phyloP scores from a whole-genome alignment of 2,888 invertebrate genomes.

The Psylliodes chrysocephalus region DNA sequence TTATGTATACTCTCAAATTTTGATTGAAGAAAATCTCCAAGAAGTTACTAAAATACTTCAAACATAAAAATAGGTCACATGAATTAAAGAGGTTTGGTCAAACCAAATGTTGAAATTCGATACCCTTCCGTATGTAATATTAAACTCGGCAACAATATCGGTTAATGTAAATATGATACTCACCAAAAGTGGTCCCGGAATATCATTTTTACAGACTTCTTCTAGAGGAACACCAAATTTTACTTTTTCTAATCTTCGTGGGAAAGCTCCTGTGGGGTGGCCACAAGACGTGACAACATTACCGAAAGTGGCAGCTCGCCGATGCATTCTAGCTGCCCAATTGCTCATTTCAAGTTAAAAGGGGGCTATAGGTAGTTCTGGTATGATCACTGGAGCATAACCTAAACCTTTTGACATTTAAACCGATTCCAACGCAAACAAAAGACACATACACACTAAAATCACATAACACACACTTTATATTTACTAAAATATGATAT shows the following conservation, averaged over 20 bases:
- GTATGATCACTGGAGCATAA: conserved; percentile 57
- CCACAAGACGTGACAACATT: conserved; percentile 93
- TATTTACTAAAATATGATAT: conserved; percentile 22
- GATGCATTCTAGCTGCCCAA: conserved; percentile 92
- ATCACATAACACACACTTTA: conserved; percentile 32
- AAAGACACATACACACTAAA: conserved; percentile 26
- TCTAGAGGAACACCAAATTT: conserved; percentile 93
- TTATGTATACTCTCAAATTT: neutral
- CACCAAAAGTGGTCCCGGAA: conserved; percentile 91
- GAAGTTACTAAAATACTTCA: conserved; percentile 6
- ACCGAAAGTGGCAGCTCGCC: conserved; percentile 89
- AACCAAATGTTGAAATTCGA: conserved; percentile 15
- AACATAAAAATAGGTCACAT: conserved; percentile 19
- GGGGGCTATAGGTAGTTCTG: conserved; percentile 35
- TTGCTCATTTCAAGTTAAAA: conserved; percentile 76
- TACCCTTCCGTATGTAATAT: neutral
- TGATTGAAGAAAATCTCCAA: neutral
- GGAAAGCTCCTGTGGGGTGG: conserved; percentile 85
- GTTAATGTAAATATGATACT: conserved; percentile 60
- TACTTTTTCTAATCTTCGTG: conserved; percentile 88
- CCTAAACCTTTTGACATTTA: conserved; percentile 52
- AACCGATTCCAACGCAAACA: conserved; percentile 28
- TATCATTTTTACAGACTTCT: conserved; percentile 94
- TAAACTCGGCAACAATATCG: neutral
- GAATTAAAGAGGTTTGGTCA: conserved; percentile 2